phyloP scores from a whole-genome alignment of 2,888 invertebrate genomes.

The Trypoxylon attenuatum region DNA sequence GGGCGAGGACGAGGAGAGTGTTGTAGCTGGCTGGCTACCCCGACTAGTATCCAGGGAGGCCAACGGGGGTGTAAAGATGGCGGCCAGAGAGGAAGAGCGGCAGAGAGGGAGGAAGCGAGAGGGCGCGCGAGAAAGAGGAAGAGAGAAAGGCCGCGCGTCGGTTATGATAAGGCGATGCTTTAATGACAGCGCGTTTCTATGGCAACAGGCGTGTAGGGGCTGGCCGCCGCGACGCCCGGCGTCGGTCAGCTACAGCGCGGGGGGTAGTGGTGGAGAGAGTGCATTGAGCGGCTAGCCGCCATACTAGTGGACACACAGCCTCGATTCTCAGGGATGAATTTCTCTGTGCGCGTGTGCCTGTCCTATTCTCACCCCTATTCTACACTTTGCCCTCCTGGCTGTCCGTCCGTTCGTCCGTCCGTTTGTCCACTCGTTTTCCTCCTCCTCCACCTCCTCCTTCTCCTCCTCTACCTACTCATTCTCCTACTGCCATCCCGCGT shows the following conservation, averaged over 20 bases:
- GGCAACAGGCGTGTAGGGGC: constrained; percentile 72
- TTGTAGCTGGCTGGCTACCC: constrained; percentile 44
- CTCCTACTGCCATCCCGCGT: not conserved
- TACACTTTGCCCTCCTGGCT: constrained; percentile 43
- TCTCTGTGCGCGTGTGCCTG: constrained; percentile 61
- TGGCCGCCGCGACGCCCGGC: constrained; percentile 72
- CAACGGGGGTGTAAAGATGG: constrained; percentile 72
- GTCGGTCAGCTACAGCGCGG: constrained; percentile 68
- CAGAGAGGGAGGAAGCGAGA: not conserved
- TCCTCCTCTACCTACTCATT: not conserved
- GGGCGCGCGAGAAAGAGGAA: constrained; percentile 31
- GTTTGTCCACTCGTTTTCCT: constrained; percentile 29
- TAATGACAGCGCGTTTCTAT: constrained; percentile 74
- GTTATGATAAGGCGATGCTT: constrained; percentile 75
- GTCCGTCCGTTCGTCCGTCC: no score
- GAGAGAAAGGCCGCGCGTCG: constrained; percentile 67
- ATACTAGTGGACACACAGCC: constrained; percentile 72
- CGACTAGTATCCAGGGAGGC: constrained; percentile 50
- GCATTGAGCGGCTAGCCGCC: constrained; percentile 71
- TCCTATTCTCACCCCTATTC: constrained; percentile 60
- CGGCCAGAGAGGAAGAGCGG: constrained; percentile 57
- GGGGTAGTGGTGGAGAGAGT: constrained; percentile 51
- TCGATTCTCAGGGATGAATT: constrained; percentile 69
- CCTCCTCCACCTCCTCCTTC: constrained; percentile 6
- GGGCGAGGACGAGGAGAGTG: constrained; percentile 45